A percentile compares a stretch with the other conserved stretches of the same genome.
These are phyloP conservation scores for Mythimna albipuncta DNA, from an alignment of 2,888 invertebrate species.

Conservation along the genomic window DNA sequence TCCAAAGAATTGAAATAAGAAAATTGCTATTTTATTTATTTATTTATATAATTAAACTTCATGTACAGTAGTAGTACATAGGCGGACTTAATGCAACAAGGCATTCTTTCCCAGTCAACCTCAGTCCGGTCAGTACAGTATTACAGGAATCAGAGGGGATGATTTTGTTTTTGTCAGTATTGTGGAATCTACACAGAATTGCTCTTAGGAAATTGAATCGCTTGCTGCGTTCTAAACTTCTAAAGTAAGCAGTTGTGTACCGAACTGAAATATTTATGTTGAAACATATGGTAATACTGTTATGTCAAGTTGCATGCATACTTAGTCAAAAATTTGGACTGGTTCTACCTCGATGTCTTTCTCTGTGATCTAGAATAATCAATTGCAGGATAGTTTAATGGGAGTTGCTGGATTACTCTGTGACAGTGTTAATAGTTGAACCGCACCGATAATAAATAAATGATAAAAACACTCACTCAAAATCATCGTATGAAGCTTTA, in stretches of 20 bases:
- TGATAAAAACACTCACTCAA: neutral
- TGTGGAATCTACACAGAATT: neutral
- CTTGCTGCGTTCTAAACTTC: neutral
- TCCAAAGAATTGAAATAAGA: neutral
- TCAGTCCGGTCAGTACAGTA: neutral
- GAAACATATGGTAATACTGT: neutral
- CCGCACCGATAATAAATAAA: neutral
- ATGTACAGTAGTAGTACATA: no score
- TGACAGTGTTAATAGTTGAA: neutral
- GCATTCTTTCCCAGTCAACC: no score
- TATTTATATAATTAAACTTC: no score
- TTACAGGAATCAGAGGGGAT: neutral
- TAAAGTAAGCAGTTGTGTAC: neutral
- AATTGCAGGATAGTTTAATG: neutral
- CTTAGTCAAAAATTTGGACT: neutral
- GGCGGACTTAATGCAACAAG: no score
- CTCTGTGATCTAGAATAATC: neutral
- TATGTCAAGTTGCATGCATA: neutral
- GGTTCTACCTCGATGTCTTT: neutral
- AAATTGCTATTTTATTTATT: neutral
- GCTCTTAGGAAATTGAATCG: neutral
- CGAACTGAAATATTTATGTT: conserved; percentile 9
- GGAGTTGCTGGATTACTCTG: neutral
- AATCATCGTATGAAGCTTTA: no score
- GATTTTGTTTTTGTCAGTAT: neutral